These are phyloP conservation scores for Aphodius sticticus DNA, from an alignment of 2,888 invertebrate genomes.

Conservation along the genomic window DNA sequence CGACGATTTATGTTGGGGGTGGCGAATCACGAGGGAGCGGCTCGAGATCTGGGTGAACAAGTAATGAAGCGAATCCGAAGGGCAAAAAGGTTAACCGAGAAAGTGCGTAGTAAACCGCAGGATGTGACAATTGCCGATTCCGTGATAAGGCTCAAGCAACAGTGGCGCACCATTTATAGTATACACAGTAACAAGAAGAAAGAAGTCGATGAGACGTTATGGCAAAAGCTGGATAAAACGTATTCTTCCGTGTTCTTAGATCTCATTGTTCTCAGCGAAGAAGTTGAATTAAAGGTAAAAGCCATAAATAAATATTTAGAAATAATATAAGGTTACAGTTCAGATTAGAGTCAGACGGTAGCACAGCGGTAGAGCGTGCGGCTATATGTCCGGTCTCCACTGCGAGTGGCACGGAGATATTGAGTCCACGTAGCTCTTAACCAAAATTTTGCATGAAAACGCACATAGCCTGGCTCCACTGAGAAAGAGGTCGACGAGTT, in stretches of 20 bases:
- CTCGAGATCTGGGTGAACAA: conserved; percentile 7
- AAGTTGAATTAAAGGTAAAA: conserved; percentile 34
- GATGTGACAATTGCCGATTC: conserved; percentile 16
- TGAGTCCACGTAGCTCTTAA: too few species aligned
- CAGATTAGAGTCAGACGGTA: not conserved
- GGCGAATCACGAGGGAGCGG: not conserved
- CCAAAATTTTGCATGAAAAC: too few species aligned
- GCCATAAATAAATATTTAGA: not conserved
- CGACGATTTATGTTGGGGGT: not conserved
- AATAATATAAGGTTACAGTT: not conserved
- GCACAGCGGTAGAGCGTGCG: not conserved
- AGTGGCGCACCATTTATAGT: conserved; percentile 30
- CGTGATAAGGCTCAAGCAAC: conserved; percentile 30
- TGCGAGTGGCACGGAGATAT: too few species aligned
- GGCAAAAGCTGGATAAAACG: conserved; percentile 43
- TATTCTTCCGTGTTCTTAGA: conserved; percentile 35
- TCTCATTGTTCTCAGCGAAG: conserved; percentile 37
- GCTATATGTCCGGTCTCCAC: too few species aligned
- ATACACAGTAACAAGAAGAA: conserved; percentile 25
- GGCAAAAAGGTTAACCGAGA: not conserved
- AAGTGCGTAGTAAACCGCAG: not conserved
- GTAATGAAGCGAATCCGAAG: not conserved
- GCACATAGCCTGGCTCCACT: too few species aligned
- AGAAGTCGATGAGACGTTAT: conserved; percentile 52
- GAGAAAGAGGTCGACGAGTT: too few species aligned